Evolutionary conservation across 1,140 invertebrate genomes (phyloP), one percentile per base, ranked within the genome.

Genomic region (Cyclina sinensis): DNA sequence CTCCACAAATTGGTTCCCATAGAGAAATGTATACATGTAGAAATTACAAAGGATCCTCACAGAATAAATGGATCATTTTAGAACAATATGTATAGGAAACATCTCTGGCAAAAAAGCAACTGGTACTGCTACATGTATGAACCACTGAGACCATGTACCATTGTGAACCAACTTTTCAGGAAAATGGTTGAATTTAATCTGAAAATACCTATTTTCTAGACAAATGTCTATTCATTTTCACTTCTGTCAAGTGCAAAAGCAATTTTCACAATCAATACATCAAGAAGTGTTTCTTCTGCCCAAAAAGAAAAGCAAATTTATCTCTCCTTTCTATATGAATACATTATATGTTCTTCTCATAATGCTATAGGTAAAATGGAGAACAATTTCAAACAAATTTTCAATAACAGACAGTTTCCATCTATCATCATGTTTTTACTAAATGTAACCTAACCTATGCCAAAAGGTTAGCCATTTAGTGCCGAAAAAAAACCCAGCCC

Each of bases 381-480:
- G n/a, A 62, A 24, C 9, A 24, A 27, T 62, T 62, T 62, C 24
- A 9, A 27, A 62, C n/a, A 62, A 24, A 11, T n/a, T 62, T 62
- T 62, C 57, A 1, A 9, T 7, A 2, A 1, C n/a, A 62, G 57
- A 62, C 57, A 62, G 57, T 7, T 27, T 27, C 57, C 57, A 62
- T 62, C 57, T n/a, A 62, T 62, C 57, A 62, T n/a, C 57, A 62
- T 24, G 57, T 62, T 62, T 57, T 62, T 70, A 18, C 37, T 39
- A 30, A 16, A 70, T 70, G 65, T 37, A 70, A 35, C n/a, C 65
- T 70, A 30, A 70, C 32, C 65, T 70, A 70, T 70, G 32, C 65
- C 65, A 70, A 70, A 39, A 37, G 65, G 65, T 70, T 16, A 70
- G 35, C 12, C 32, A 70, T 70, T 70, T 70, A 70, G 65, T 70